Base-by-base conservation (phyloP, 2,113 vertebrate genomes). In the Hippopotamus amphibius region DNA sequence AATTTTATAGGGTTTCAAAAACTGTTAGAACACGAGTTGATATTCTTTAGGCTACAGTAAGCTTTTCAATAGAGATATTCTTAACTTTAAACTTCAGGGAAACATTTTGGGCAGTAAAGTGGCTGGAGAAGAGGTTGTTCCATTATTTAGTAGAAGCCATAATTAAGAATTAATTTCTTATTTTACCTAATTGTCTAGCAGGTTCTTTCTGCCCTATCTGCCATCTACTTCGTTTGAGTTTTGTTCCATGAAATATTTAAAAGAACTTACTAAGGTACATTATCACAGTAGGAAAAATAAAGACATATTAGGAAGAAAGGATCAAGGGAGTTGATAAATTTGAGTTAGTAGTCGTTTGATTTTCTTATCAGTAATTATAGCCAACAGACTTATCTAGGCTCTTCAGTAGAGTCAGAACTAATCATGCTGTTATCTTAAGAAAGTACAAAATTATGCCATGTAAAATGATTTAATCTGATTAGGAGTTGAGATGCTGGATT, bases 381-480 rank as follows among this genome's bases (percentile, higher is more conserved):
- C 16, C 13, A 53, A 61, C 76, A 59, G 66, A 90, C 37, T 74
- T 10, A 48, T 63, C 41, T 5, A 92, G 43, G 8, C 4, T 94
- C 2, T 76, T 93, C 30, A 88, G 8, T 37, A 69, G 21, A 90
- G 5, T 81, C 71, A 80, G 50, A 74, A 88, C 53, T 21, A 92
- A 59, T 66, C 17, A 37, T 68, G 24, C 8, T 69, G 86, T 37
- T 88, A 68, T 92, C 71, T 94, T 43, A 93, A 83, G 90, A 96
- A 68, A 11, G 43, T 68, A 53, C 12, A 21, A 43, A 68, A n/a
- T 46, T 48, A 79, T 83, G 24, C 22, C 41, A n/a, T 43, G 86
- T 50, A 61, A 93, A 92, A 83, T 81, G 7, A 43, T 57, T 97
- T 37, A 95, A 74, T 79, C 6, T 88, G 46, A 76, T 86, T 81